Evolutionary conservation across 2,113 vertebrate species (phyloP).

Genomic region (Bubo bubo): DNA sequence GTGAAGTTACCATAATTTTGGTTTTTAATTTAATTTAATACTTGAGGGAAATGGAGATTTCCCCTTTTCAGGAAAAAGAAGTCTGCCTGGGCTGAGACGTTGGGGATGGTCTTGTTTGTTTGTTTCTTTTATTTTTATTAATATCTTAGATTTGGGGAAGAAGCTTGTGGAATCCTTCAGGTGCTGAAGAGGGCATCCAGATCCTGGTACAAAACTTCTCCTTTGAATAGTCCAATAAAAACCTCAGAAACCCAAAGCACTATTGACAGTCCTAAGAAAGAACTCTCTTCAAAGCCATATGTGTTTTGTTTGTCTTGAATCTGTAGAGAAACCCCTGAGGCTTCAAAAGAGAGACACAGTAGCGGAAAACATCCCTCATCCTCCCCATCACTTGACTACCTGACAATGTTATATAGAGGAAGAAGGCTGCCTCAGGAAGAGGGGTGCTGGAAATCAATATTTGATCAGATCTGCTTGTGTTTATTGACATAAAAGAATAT

Average conservation of each 20-base stretch:
- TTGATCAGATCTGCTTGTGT: slow-evolving; percentile 58
- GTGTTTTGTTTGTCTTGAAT: not conserved
- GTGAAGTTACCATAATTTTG: too few relatives aligned
- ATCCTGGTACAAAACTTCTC: not conserved
- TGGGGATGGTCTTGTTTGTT: not conserved
- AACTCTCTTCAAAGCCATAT: not conserved
- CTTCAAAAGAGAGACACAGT: not conserved
- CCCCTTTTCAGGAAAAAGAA: not conserved
- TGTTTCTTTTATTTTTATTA: not conserved
- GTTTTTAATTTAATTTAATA: too few relatives aligned
- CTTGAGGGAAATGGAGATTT: not conserved
- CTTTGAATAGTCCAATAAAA: not conserved
- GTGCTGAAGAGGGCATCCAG: not conserved
- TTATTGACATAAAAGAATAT: slow-evolving; percentile 58
- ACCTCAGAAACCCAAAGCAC: not conserved
- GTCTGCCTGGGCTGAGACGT: not conserved
- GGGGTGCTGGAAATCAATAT: slow-evolving; percentile 43
- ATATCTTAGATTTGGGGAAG: not conserved
- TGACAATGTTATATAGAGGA: not conserved
- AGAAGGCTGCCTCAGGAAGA: not conserved
- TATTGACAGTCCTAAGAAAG: not conserved
- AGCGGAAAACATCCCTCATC: slow-evolving; percentile 16
- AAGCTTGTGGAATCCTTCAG: not conserved
- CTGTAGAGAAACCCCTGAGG: not conserved
- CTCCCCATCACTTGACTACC: not conserved